Percentiles rank a stretch among this genome's conserved stretches.
phyloP scores from a whole-genome alignment of 1,140 invertebrate genomes.

The Pseudomyrmex pallidus region DNA sequence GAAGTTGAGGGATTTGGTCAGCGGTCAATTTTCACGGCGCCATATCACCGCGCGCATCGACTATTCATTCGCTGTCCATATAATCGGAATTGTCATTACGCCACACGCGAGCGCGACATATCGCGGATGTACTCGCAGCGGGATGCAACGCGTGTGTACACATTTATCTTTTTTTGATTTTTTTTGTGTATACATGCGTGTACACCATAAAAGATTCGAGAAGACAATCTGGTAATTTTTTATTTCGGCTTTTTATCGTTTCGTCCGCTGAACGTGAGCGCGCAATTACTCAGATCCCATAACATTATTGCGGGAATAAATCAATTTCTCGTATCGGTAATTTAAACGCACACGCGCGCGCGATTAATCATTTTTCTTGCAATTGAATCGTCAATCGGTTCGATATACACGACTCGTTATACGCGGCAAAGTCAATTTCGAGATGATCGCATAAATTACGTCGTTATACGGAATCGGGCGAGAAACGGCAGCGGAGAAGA shows the following conservation, averaged over 20 bases:
- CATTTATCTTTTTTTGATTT: background rate
- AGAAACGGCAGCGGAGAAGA: background rate
- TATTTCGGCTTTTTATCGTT: slow-evolving; percentile 2
- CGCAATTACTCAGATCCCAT: slow-evolving; percentile 31
- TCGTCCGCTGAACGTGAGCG: background rate
- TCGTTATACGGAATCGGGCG: slow-evolving; percentile 6
- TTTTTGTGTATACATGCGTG: background rate
- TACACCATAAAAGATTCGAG: background rate
- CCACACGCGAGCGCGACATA: background rate
- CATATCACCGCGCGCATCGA: background rate
- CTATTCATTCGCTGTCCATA: slow-evolving; percentile 6
- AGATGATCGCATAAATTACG: slow-evolving; percentile 27
- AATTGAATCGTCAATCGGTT: slow-evolving; percentile 41
- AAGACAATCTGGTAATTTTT: background rate
- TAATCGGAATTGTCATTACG: slow-evolving; percentile 3
- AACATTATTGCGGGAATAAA: slow-evolving; percentile 39
- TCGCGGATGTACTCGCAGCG: no score
- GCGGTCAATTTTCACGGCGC: slow-evolving; percentile 35
- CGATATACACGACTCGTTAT: slow-evolving; percentile 22
- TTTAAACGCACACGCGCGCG: slow-evolving; percentile 28
- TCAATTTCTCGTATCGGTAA: slow-evolving; percentile 44
- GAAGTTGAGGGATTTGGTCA: slow-evolving; percentile 18
- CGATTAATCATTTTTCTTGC: slow-evolving; percentile 62
- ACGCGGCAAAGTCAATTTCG: slow-evolving; percentile 47
- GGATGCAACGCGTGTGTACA: no score